A percentile compares a stretch with the other conserved stretches of the same genome.
These are phyloP conservation scores for Saguinus imperator DNA, from an alignment of 2,113 vertebrate genomes.

Conservation along the genomic window DNA sequence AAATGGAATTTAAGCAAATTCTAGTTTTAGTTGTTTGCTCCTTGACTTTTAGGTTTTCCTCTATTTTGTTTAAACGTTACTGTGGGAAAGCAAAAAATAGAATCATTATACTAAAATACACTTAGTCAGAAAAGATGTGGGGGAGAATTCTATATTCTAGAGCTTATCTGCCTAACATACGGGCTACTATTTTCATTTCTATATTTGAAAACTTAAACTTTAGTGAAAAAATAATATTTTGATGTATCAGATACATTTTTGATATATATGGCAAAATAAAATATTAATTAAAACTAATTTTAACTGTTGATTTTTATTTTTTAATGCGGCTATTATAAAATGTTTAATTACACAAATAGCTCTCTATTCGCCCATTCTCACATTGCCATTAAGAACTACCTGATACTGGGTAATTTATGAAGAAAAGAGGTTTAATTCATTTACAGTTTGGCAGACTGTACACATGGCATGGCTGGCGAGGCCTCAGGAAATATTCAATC, in stretches of 20 bases:
- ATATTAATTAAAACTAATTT: neutral
- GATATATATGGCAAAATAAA: neutral
- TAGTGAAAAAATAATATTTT: neutral
- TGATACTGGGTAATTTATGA: too few relatives aligned
- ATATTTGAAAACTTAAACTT: neutral
- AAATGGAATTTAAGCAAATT: neutral
- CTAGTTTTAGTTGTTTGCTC: neutral
- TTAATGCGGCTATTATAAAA: neutral
- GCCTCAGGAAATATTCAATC: too few relatives aligned
- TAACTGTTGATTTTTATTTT: neutral
- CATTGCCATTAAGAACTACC: too few relatives aligned
- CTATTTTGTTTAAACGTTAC: neutral
- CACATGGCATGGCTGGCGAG: too few relatives aligned
- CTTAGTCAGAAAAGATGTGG: neutral
- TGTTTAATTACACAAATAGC: neutral
- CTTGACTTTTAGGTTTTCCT: neutral
- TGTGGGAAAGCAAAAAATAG: neutral
- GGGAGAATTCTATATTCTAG: neutral
- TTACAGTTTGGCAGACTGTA: too few relatives aligned
- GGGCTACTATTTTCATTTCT: neutral
- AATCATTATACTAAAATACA: neutral
- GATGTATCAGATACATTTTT: neutral
- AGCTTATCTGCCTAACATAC: neutral
- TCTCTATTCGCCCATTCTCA: neutral
- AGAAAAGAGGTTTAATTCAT: too few relatives aligned